Conservation (phyloP, 1,140 invertebrate genomes). For the Polypedilum pembai region DNA sequence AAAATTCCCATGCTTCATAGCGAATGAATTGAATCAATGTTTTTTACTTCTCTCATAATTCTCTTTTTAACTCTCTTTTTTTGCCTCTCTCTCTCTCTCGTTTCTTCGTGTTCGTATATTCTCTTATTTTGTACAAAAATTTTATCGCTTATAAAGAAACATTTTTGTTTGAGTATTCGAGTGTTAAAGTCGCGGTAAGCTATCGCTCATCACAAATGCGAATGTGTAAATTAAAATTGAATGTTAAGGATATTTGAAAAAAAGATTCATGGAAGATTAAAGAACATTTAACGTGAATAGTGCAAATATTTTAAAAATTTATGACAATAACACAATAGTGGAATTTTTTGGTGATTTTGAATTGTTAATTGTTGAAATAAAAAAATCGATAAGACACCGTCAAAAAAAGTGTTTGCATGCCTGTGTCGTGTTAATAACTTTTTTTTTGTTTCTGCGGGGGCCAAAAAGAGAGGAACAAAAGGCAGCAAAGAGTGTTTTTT, state of each 20-base stretch:
- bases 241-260: neutral
- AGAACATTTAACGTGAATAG: neutral
- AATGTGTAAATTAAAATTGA: neutral
- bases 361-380: too few species aligned
- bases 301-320: too few species aligned
- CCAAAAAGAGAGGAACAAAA: neutral
- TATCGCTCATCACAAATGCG: neutral
- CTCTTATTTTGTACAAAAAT: neutral
- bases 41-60: neutral
- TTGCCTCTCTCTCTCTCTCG: neutral
- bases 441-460: too few species aligned
- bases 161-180: constrained; percentile 23
- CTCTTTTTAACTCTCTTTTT: neutral
- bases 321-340: too few species aligned
- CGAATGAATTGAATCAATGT: too few species aligned
- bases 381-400: neutral
- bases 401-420: constrained; percentile 4
- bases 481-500: neutral
- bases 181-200: constrained; percentile 1
- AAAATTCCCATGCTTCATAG: too few species aligned
- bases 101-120: neutral
- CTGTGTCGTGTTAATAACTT: constrained; percentile 3
- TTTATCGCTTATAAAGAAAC: constrained; percentile 22
- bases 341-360: too few species aligned
- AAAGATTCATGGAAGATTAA: neutral